Percentiles rank a stretch among this genome's conserved stretches.
Conservation (phyloP, 2,888 invertebrate genomes). For the Auanema freiburgensis region DNA sequence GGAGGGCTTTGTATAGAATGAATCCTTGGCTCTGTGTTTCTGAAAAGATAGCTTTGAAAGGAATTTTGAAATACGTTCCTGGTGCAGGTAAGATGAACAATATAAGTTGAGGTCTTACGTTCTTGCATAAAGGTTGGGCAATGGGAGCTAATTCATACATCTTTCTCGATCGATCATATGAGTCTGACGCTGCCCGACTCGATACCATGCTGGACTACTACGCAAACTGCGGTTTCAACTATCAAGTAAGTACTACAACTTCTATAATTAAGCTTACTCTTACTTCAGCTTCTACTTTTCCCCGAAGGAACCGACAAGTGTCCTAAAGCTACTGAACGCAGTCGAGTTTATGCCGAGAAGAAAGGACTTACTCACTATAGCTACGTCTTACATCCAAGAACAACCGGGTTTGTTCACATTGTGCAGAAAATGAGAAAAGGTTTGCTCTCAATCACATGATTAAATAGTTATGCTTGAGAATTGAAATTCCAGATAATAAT, state of each 20-base stretch:
- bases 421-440: conserved; percentile 69
- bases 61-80: conserved; percentile 51
- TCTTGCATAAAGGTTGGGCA: conserved; percentile 75
- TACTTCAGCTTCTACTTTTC: conserved; percentile 75
- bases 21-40: conserved; percentile 67
- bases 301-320: conserved; percentile 88
- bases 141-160: conserved; percentile 85
- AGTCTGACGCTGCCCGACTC: conserved; percentile 75
- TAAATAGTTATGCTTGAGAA: conserved; percentile 1
- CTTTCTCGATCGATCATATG: conserved; percentile 82
- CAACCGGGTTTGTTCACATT: conserved; percentile 75
- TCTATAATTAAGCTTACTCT: not conserved
- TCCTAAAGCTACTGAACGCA: conserved; percentile 73
- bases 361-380: conserved; percentile 72
- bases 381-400: conserved; percentile 83
- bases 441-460: conserved; percentile 46
- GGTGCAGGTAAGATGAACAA: conserved; percentile 48
- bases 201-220: conserved; percentile 77
- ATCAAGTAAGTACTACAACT: conserved; percentile 63
- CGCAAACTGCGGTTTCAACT: conserved; percentile 72
- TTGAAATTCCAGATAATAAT: conserved; percentile 68
- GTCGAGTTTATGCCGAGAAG: conserved; percentile 74
- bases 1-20: conserved; percentile 81
- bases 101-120: no score
- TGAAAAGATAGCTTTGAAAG: conserved; percentile 81